Conservation (phyloP, 2,797 vertebrate species). For the Acridotheres tristis region DNA sequence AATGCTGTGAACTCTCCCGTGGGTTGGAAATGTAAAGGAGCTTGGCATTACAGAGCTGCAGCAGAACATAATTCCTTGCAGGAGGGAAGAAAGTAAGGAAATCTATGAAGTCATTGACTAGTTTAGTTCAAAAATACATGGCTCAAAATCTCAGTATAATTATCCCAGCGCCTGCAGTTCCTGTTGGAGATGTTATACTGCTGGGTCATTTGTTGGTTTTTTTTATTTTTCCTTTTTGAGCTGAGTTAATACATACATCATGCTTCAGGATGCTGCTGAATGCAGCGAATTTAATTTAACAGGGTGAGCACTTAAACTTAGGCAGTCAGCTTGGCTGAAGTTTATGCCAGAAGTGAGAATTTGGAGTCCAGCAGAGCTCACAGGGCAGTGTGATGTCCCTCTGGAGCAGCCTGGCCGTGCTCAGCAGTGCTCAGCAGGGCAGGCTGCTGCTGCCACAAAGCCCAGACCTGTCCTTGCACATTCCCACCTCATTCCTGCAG, state of each 20-base stretch:
- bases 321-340: not conserved
- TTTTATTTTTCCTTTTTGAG: not conserved
- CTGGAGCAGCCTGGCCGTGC: not conserved
- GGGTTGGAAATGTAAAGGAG: not conserved
- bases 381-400: not conserved
- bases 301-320: not conserved
- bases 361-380: not conserved
- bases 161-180: not conserved
- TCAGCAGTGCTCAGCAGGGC: not conserved
- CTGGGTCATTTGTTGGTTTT: not conserved
- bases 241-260: not conserved
- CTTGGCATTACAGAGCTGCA: not conserved
- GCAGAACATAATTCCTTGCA: constrained; percentile 8
- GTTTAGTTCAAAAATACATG: not conserved
- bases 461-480: not conserved
- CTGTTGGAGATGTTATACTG: not conserved
- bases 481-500: not conserved
- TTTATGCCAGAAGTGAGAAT: not conserved
- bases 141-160: not conserved
- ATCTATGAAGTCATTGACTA: not conserved
- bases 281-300: not conserved
- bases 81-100: not conserved
- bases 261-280: not conserved
- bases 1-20: not conserved
- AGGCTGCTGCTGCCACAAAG: not conserved